Evolutionary conservation across 2,797 vertebrate genomes (phyloP), one percentile per base, ranked within the genome.

Genomic region (Atherinosoma microstoma): DNA sequence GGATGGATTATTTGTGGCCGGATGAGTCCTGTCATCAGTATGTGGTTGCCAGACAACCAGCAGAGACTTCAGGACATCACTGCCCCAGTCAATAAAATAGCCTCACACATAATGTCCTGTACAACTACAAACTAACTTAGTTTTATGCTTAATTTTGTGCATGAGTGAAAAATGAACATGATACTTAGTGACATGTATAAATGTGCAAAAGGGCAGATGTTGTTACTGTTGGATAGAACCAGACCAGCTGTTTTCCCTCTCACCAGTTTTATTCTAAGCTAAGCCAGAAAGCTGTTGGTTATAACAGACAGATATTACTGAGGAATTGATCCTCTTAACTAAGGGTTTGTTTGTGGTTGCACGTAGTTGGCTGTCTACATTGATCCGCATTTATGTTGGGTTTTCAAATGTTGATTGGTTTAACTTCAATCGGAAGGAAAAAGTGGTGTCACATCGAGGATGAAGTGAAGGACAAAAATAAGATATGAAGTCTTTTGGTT

Each of bases 251-350:
- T 45, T 45, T 45, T 20, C 42, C 13, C 42, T 45, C 20, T 45
- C 42, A 45, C 42, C 42, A n/a, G 45, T 47, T n/a, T 47, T 47
- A 47, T 47, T 47, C 45, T 47, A 47, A 47, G 45, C 45, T 47
- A 47, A 47, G 45, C 45, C 45, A 47, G 18, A 47, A 47, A 7
- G 45, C 45, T 45, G 42, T 20, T 45, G 42, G 42, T 16, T n/a
- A 6, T 47, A 20, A 47, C 45, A 20, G 42, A 47, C 20, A 47
- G 45, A 47, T 20, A 47, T 47, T n/a, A n/a, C 20, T n/a, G 45
- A 47, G 6, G 45, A 47, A 47, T n/a, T 47, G 45, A 47, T 47
- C 45, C 20, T 47, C 20, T n/a, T 47, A 47, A n/a, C 18, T 47
- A 47, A 47, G 45, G 7, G 18, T n/a, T 47, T 47, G 20, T 47